Evolutionary conservation across 2,888 invertebrate species (phyloP).

Genomic region (Ochropacha duplaris): DNA sequence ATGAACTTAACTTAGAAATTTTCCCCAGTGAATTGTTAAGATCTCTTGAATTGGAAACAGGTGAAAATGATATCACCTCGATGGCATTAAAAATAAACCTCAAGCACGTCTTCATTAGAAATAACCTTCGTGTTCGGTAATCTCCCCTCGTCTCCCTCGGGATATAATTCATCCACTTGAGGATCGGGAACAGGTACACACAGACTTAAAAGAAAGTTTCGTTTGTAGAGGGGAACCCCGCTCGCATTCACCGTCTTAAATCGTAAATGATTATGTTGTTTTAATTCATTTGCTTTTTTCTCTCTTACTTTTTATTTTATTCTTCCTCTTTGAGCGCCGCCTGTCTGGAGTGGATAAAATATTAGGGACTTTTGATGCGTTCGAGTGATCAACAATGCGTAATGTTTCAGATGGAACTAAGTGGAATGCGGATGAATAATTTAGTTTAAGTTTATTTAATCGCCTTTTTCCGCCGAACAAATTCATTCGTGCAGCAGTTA

Average conservation of each 20-base stretch:
- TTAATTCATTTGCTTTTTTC: slow-evolving; percentile 80
- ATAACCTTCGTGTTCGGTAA: slow-evolving; percentile 55
- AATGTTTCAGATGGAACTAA: slow-evolving; percentile 35
- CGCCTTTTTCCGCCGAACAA: slow-evolving; percentile 35
- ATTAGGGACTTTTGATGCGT: slow-evolving; percentile 51
- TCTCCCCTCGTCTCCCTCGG: slow-evolving; percentile 71
- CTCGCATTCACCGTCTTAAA: slow-evolving; percentile 71
- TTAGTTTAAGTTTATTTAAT: slow-evolving; percentile 49
- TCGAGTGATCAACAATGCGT: slow-evolving; percentile 34
- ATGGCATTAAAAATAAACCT: slow-evolving; percentile 69
- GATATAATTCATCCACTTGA: slow-evolving; percentile 82
- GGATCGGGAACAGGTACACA: slow-evolving; percentile 77
- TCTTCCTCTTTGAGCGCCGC: slow-evolving; percentile 72
- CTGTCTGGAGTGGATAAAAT: slow-evolving; percentile 72
- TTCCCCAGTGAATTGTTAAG: slow-evolving; percentile 16
- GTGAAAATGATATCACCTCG: slow-evolving; percentile 68
- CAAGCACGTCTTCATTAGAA: slow-evolving; percentile 75
- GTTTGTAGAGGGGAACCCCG: slow-evolving; percentile 73
- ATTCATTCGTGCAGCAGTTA: slow-evolving; percentile 22
- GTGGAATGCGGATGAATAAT: slow-evolving; percentile 50
- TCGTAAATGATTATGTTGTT: slow-evolving; percentile 81
- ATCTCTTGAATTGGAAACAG: slow-evolving; percentile 39
- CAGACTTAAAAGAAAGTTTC: slow-evolving; percentile 80
- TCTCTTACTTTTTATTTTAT: slow-evolving; percentile 65
- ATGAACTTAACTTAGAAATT: slow-evolving; percentile 20